Percentiles rank a stretch among this genome's conserved stretches.
Evolutionary conservation across 2,888 invertebrate genomes (phyloP).

Genomic region (Hypsopygia costalis): DNA sequence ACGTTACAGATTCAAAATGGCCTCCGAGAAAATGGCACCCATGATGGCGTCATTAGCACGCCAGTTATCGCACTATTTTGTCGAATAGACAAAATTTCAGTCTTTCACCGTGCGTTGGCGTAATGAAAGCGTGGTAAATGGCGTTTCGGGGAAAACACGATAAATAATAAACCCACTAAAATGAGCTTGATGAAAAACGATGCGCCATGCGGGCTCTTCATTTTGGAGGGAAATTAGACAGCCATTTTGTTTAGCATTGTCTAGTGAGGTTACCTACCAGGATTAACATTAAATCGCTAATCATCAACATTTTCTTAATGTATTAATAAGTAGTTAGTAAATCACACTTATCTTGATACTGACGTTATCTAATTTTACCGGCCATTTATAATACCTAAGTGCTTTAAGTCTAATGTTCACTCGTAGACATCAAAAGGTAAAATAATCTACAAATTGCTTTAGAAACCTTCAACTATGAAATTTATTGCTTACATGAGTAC

Average conservation of each 20-base stretch:
- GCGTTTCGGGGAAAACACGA: conserved; percentile 65
- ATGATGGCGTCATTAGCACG: conserved; percentile 68
- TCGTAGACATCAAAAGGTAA: conserved; percentile 22
- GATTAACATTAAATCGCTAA: conserved; percentile 7
- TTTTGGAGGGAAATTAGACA: conserved; percentile 63
- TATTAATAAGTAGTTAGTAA: neutral
- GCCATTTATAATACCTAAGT: neutral
- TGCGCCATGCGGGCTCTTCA: conserved; percentile 58
- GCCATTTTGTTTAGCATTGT: conserved; percentile 42
- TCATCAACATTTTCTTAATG: neutral
- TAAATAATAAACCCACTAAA: conserved; percentile 67
- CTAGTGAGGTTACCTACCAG: conserved; percentile 15
- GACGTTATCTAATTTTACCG: neutral
- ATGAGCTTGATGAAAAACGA: conserved; percentile 68
- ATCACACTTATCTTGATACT: neutral
- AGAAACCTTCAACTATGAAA: conserved; percentile 20
- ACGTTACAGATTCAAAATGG: conserved; percentile 62
- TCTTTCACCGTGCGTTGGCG: conserved; percentile 69
- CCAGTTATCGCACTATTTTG: conserved; percentile 76
- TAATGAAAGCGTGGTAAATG: conserved; percentile 70
- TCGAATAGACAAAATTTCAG: conserved; percentile 75
- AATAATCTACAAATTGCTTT: conserved; percentile 23
- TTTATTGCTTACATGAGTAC: conserved; percentile 40
- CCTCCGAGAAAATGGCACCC: conserved; percentile 52
- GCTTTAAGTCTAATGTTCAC: neutral